These are phyloP conservation scores for Dendrolimus kikuchii DNA, from an alignment of 1,140 invertebrate genomes.

Conservation along the genomic window DNA sequence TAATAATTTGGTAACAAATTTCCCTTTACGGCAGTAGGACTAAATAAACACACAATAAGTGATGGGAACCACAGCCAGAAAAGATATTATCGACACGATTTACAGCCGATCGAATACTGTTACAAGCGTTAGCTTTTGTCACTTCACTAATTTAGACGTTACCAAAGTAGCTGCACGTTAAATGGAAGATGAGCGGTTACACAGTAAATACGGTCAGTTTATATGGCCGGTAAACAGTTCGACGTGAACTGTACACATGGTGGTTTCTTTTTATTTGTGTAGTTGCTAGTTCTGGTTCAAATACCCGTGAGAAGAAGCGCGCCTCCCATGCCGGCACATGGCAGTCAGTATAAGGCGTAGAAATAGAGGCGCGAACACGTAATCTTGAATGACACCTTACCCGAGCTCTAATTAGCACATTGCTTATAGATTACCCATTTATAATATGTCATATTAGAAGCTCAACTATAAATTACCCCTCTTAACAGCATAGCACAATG, in stretches of 20 bases:
- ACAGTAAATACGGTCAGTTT: slow-evolving; percentile 60
- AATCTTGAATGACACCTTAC: slow-evolving; percentile 47
- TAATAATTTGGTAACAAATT: slow-evolving; percentile 44
- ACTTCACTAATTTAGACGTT: slow-evolving; percentile 67
- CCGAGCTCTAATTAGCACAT: slow-evolving; percentile 32
- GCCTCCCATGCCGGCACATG: slow-evolving; percentile 27
- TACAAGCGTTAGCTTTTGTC: slow-evolving; percentile 65
- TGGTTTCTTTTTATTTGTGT: slow-evolving; percentile 62
- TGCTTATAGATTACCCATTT: slow-evolving; percentile 34
- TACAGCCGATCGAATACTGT: slow-evolving; percentile 53
- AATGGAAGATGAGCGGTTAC: slow-evolving; percentile 53
- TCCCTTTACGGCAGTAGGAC: slow-evolving; percentile 45
- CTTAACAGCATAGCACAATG: no score
- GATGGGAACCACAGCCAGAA: slow-evolving; percentile 46
- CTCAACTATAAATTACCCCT: no score
- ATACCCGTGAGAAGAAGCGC: slow-evolving; percentile 61
- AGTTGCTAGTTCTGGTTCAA: slow-evolving; percentile 52
- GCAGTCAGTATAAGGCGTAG: slow-evolving; percentile 11
- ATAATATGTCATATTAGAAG: slow-evolving; percentile 1
- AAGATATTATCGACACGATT: slow-evolving; percentile 62
- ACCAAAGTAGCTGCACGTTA: slow-evolving; percentile 63
- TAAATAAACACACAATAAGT: slow-evolving; percentile 58
- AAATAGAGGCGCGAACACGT: no score
- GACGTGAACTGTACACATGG: slow-evolving; percentile 66
- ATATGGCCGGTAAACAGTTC: slow-evolving; percentile 57